Base-by-base conservation (phyloP, 2,888 invertebrate genomes). In the Caradrina clavipalpis region DNA sequence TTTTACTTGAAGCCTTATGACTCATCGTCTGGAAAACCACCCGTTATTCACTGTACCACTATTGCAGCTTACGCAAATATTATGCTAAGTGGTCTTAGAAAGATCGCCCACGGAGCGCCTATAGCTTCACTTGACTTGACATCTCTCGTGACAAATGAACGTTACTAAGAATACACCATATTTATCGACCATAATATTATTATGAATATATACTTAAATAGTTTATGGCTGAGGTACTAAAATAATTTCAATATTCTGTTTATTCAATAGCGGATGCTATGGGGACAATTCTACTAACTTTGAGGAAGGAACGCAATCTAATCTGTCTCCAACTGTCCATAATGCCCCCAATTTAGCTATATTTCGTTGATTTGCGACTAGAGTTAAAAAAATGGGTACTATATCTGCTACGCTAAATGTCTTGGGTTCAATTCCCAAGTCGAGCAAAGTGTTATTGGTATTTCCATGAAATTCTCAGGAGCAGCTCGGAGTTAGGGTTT, bases 31-130 rank as follows among this genome's bases (percentile, higher is more conserved):
- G 21, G 55, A 76, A 63, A 69, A 69, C 39, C 19, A 51, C 19
- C 50, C 54, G 58, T 59, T 63, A 70, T 73, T 75, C n/a, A 51
- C 39, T 15, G 17, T 45, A 42, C 26, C 55, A 60, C 50, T 58
- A 60, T 49, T 51, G 51, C 47, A 35, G 50, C 50, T 39, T 54
- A 54, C 61, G 71, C 50, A 65, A 65, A 76, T 77, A 77, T 62
- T 76, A 71, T 76, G 65, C 6, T 64, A 64, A 66, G 10, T 2
- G 51, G 66, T 39, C 31, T 72, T 53, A 61, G 56, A 49, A 66
- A 47, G 61, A 72, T 72, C 75, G 75, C 72, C 77, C 75, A 76
- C 75, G 47, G 19, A 22, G 66, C 60, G 61, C 58, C 66, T 42
- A 10, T 31, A 51, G 39, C 47, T 42, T 21, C 10, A 0, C 55